phyloP scores from a whole-genome alignment of 2,888 invertebrate genomes.

The Monochamus alternatus region DNA sequence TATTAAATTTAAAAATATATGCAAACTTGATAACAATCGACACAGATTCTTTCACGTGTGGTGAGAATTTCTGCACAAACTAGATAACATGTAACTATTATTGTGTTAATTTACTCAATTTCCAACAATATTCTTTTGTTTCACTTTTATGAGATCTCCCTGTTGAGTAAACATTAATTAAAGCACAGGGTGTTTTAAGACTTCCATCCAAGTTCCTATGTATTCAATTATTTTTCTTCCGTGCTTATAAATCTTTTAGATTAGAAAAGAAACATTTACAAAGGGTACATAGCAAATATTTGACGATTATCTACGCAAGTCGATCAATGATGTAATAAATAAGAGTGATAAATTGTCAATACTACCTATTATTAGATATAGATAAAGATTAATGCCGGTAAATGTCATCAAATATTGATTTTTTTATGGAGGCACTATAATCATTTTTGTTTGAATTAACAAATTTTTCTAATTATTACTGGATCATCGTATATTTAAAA shows the following conservation, averaged over 20 bases:
- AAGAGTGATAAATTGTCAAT: not conserved
- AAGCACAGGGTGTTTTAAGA: no score
- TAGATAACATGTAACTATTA: not conserved
- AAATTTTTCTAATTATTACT: no score
- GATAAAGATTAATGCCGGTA: not conserved
- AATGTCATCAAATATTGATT: constrained; percentile 7
- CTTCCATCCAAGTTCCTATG: no score
- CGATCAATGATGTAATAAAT: not conserved
- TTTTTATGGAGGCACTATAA: not conserved
- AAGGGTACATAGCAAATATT: not conserved
- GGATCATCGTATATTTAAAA: no score
- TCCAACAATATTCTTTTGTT: no score
- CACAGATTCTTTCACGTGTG: not conserved
- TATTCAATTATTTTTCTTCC: no score
- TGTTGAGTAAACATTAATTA: no score
- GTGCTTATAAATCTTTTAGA: no score
- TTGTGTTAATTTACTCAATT: not conserved
- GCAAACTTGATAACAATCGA: not conserved
- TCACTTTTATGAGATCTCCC: no score
- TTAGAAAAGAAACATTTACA: no score
- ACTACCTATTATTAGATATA: not conserved
- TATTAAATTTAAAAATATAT: not conserved
- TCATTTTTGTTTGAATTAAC: no score
- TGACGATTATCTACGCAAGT: not conserved
- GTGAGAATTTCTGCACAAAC: not conserved